Evolutionary conservation across 2,888 invertebrate species (phyloP).

Genomic region (Tenthredo notha): DNA sequence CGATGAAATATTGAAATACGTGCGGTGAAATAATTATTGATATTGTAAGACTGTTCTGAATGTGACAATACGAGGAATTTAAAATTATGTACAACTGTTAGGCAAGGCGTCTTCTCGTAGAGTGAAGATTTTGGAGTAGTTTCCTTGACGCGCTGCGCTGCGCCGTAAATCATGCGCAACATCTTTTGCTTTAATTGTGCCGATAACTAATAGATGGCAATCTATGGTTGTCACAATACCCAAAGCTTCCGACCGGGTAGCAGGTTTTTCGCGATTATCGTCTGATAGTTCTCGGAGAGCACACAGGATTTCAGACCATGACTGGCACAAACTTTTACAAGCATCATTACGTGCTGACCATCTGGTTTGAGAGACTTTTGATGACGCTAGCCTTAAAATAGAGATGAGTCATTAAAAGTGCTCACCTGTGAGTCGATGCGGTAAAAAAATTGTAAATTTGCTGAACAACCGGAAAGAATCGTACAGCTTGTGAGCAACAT

Average conservation of each 20-base stretch:
- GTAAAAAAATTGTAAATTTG: neutral
- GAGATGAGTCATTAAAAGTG: neutral
- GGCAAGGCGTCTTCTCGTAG: too few relatives aligned
- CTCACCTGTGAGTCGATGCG: neutral
- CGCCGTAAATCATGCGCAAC: too few relatives aligned
- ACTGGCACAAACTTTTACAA: conserved; percentile 4
- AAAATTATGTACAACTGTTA: too few relatives aligned
- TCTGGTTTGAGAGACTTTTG: neutral
- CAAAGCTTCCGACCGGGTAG: conserved; percentile 54
- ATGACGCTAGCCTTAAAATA: neutral
- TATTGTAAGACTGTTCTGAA: too few relatives aligned
- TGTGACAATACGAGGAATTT: too few relatives aligned
- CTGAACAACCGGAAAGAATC: neutral
- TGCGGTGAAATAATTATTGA: too few relatives aligned
- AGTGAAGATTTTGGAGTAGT: too few relatives aligned
- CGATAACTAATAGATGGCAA: too few relatives aligned
- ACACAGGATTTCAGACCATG: neutral
- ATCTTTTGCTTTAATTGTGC: too few relatives aligned
- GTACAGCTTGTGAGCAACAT: conserved; percentile 12
- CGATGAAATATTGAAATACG: too few relatives aligned
- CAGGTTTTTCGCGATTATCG: conserved; percentile 53
- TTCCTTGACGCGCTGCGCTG: too few relatives aligned
- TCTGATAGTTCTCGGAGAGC: conserved; percentile 11
- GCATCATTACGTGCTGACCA: conserved; percentile 6
- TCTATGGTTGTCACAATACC: neutral